These are phyloP conservation scores for Drosophila cardini DNA, from an alignment of 1,140 invertebrate species.

Conservation along the genomic window DNA sequence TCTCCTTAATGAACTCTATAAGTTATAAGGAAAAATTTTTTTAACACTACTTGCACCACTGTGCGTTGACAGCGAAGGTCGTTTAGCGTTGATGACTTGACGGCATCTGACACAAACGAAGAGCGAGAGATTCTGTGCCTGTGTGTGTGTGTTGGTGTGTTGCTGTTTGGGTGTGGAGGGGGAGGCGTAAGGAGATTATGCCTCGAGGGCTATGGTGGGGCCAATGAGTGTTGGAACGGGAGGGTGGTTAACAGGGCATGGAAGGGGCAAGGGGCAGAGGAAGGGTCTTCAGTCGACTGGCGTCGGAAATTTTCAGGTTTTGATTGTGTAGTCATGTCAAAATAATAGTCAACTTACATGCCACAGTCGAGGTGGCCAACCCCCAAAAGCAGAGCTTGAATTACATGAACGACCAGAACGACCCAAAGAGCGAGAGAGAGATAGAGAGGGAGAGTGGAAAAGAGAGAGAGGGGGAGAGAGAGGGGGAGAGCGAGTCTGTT, in stretches of 20 bases:
- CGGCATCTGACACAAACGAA: conserved; percentile 48
- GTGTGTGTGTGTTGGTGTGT: not conserved
- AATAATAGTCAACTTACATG: conserved; percentile 84
- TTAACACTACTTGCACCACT: conserved; percentile 36
- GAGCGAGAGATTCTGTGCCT: conserved; percentile 30
- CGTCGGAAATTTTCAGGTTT: conserved; percentile 78
- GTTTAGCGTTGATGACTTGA: conserved; percentile 76
- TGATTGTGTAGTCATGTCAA: conserved; percentile 84
- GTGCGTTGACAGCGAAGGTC: conserved; percentile 75
- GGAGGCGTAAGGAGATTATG: conserved; percentile 42
- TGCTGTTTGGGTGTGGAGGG: not conserved
- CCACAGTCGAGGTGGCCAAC: conserved; percentile 51
- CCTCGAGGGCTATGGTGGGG: conserved; percentile 22
- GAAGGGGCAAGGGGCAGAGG: not conserved
- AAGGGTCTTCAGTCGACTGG: conserved; percentile 25
- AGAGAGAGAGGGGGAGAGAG: not conserved
- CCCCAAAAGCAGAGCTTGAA: conserved; percentile 35
- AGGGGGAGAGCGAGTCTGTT: conserved; percentile 2
- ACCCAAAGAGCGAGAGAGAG: not conserved
- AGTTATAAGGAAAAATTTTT: too few species aligned
- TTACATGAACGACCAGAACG: conserved; percentile 14
- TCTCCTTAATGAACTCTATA: too few species aligned
- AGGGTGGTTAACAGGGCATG: not conserved
- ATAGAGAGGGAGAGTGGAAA: not conserved
- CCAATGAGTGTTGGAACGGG: not conserved